phyloP scores from a whole-genome alignment of 2,888 invertebrate genomes.

The Gari tellinella region DNA sequence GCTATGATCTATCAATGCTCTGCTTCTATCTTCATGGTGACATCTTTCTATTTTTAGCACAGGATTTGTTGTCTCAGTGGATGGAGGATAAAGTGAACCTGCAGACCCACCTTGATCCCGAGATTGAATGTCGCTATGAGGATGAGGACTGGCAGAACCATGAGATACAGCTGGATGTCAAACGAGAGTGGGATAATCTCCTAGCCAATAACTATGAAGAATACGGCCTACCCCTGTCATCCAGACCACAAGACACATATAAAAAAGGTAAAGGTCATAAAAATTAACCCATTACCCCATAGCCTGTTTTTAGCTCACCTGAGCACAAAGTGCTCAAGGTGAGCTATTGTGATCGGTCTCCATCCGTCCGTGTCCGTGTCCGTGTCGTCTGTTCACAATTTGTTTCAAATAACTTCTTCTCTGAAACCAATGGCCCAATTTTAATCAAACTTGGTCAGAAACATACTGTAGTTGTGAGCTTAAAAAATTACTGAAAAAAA shows the following conservation, averaged over 20 bases:
- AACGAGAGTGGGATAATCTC: slow-evolving; percentile 78
- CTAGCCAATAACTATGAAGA: slow-evolving; percentile 68
- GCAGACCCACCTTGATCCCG: slow-evolving; percentile 67
- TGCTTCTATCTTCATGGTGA: no score
- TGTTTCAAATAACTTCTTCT: no score
- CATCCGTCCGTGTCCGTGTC: no score
- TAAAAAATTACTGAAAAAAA: no score
- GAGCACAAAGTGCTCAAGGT: no score
- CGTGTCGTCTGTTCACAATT: no score
- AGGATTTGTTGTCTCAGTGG: slow-evolving; percentile 82
- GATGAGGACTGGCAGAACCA: slow-evolving; percentile 69
- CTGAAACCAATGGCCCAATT: no score
- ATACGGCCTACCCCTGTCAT: slow-evolving; percentile 44
- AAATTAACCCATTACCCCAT: not conserved
- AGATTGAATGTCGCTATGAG: slow-evolving; percentile 65
- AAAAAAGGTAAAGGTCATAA: not conserved
- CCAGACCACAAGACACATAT: slow-evolving; percentile 7
- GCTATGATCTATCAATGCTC: no score
- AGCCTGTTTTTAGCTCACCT: no score
- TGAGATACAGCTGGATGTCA: slow-evolving; percentile 68
- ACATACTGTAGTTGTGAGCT: no score
- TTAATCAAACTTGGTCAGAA: no score
- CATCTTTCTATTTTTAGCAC: slow-evolving; percentile 74
- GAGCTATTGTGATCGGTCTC: no score
- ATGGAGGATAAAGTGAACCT: slow-evolving; percentile 79